A percentile compares a stretch with the other conserved stretches of the same genome.
Conservation (phyloP, 2,113 vertebrate species). For the Amblyornis subalaris region DNA sequence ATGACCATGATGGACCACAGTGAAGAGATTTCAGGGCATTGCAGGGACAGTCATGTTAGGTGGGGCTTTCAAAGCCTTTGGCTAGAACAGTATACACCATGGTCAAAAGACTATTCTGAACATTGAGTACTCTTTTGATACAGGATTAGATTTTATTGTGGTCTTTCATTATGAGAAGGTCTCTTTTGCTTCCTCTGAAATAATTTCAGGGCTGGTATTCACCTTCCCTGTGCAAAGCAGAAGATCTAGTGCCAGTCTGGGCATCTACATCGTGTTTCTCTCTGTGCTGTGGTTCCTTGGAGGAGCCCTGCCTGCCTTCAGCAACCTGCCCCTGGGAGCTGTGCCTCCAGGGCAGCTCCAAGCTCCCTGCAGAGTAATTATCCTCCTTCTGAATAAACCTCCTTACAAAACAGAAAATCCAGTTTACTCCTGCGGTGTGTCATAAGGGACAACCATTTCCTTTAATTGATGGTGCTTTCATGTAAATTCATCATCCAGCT, state of each 20-base stretch:
- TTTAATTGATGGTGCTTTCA: conserved; percentile 32
- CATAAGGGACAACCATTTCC: conserved; percentile 18
- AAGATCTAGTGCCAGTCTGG: neutral
- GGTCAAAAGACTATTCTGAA: neutral
- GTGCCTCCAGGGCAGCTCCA: neutral
- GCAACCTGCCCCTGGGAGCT: neutral
- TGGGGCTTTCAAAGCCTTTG: neutral
- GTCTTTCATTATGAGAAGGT: neutral
- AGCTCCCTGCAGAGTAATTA: neutral
- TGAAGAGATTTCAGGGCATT: neutral
- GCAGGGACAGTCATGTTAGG: neutral
- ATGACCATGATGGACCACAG: neutral
- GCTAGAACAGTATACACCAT: neutral
- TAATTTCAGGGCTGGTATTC: neutral
- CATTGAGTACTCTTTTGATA: neutral
- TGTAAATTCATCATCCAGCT: conserved; percentile 51
- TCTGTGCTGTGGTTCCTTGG: neutral
- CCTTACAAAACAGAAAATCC: neutral
- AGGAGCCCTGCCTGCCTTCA: neutral
- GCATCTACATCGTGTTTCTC: neutral
- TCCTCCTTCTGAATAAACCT: neutral
- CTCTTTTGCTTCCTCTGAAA: neutral
- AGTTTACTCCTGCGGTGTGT: neutral
- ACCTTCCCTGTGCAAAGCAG: neutral
- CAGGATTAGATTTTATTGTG: neutral